Base-by-base conservation (phyloP, 2,113 vertebrate genomes). In the Arothron firmamentum region DNA sequence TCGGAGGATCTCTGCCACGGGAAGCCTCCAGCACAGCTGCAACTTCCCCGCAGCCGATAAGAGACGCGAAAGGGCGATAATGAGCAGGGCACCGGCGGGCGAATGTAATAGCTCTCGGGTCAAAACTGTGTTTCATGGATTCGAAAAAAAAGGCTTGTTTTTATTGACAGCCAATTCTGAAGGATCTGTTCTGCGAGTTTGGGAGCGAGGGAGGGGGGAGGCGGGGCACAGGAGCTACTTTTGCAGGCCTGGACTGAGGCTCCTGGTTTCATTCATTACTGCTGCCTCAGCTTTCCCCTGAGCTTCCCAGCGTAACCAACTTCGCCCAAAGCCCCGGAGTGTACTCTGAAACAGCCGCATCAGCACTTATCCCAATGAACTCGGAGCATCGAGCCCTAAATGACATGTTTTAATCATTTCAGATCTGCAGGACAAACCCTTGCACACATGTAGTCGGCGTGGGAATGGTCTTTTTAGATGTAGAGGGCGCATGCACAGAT, bases 311-410 rank as follows among this genome's bases (percentile, higher is more conserved):
- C 56, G 19, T 56, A 49, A 66, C 62, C 60, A 62, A 47, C 58
- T 56, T 45, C 61, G 79, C 74, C 76, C 62, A 62, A 62, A 67
- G 78, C 78, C 74, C 78, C 73, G 50, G 70, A 72, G 75, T 75
- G 67, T 69, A 21, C 72, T 67, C 52, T 55, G 59, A 67, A 84
- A 79, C 17, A 51, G 78, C 78, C 5, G 56, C 46, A 52, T 48
- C 51, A 74, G 77, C 79, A 82, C 62, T 79, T 77, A 72, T 68
- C 61, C 56, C 66, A 75, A 72, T 71, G 73, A 70, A 73, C 45
- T 43, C 45, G 9, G 16, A 67, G 60, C 66, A 21, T 5, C 13
- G 8, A 51, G 45, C 28, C 23, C 31, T 41, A 34, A 75, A 75
- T 56, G 74, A 55, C 59, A 31, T 46, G 48, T 56, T 80, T 69